Evolutionary conservation across 2,888 invertebrate genomes (phyloP), one percentile per base, ranked within the genome.

Genomic region (Urechis unicinctus): DNA sequence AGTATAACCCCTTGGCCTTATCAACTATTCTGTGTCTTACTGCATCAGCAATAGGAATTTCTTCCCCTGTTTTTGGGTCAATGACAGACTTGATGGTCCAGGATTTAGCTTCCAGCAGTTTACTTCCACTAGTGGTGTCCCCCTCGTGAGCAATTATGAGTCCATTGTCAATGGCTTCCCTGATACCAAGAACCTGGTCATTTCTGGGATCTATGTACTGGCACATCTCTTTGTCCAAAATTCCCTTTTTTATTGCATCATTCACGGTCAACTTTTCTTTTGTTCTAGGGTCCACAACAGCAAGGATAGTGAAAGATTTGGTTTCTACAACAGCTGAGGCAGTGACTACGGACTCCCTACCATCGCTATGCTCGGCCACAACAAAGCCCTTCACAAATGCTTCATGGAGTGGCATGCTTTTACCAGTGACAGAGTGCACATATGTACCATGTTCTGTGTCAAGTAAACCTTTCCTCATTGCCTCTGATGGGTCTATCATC

Each of bases 21-120:
- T 94, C 93, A 75, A 86, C 87, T 50, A 95, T 84, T 75, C 94
- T 92, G 70, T 87, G 85, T 73, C 91, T 89, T 68, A 96, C 93
- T 29, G 93, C 93, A 82, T 95, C 92, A 3, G 62, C 50, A 53
- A 74, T 70, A 43, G 88, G 67, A 48, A 91, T 83, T 68, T 86
- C 85, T 57, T 85, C 84, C 48, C 87, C 87, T 0, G 89, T 88
- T 67, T 85, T 84, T 0, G 85, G 91, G 81, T 96, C 87, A 31
- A 88, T 78, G 69, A 93, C 74, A 9, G 69, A 68, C 53, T 68
- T 66, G 52, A 76, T 70, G 22, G 67, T 66, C 57, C 67, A 68
- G 4, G 71, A 65, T 28, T 56, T 55, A 2, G 61, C 61, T 25
- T 62, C 60, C 46, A 55, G 26, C 6, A 36, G 36, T 36, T 36